These are phyloP conservation scores for Montipora sp. DNA, from an alignment of 64 coral and sea anemone genomes.

Conservation along the genomic window DNA sequence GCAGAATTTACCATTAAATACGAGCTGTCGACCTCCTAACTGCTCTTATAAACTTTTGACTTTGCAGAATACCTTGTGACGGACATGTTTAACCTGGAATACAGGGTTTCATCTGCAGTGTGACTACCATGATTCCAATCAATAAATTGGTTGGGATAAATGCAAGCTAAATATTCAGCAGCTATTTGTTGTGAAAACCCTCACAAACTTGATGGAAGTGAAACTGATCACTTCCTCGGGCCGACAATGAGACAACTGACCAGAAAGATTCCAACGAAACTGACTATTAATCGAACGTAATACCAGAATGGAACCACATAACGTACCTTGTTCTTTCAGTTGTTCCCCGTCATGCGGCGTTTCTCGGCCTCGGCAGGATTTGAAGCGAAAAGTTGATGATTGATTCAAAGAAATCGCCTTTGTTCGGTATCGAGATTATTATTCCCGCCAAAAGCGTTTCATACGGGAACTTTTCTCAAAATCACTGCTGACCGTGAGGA, in stretches of 20 bases:
- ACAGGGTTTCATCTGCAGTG: neutral
- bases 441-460: slow-evolving; percentile 24
- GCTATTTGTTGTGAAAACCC: neutral
- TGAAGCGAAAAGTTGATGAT: slow-evolving; percentile 36
- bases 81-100: neutral
- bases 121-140: neutral
- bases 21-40: neutral
- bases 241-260: neutral
- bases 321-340: neutral
- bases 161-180: too few species aligned
- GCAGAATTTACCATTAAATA: neutral
- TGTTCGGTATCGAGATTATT: slow-evolving; percentile 37
- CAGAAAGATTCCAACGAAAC: neutral
- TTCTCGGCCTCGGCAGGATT: neutral
- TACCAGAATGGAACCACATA: neutral
- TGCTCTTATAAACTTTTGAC: neutral
- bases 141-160: neutral
- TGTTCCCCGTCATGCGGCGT: neutral
- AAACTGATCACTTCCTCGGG: neutral
- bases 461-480: neutral
- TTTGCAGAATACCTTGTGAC: neutral
- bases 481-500: neutral
- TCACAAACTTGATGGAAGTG: slow-evolving; percentile 10
- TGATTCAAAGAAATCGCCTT: slow-evolving; percentile 25
- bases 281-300: neutral